Evolutionary conservation across 2,797 vertebrate genomes (phyloP).

Genomic region (Myoxocephalus aenaeus): DNA sequence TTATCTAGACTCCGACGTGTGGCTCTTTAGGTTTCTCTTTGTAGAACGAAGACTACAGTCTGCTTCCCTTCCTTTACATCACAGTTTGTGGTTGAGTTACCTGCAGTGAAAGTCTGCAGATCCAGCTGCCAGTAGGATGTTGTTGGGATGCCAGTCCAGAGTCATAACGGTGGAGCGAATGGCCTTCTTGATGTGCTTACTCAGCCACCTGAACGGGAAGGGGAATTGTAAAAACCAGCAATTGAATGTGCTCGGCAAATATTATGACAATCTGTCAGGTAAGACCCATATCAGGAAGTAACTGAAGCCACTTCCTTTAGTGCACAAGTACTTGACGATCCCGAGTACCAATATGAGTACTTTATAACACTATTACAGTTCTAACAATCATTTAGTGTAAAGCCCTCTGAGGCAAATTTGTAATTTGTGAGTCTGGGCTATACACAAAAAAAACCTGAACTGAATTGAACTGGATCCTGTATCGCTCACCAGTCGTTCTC

Average conservation of each 20-base stretch:
- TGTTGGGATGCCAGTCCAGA: conserved; percentile 89
- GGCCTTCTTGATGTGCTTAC: conserved; percentile 86
- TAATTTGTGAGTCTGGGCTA: too few relatives aligned
- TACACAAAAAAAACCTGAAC: too few relatives aligned
- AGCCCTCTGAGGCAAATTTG: too few relatives aligned
- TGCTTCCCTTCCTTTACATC: not conserved
- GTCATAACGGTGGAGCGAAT: conserved; percentile 84
- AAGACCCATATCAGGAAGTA: not conserved
- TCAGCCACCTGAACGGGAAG: conserved; percentile 85
- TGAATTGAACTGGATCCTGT: not conserved
- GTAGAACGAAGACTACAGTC: not conserved
- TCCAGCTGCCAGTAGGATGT: conserved; percentile 85
- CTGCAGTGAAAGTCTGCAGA: conserved; percentile 86
- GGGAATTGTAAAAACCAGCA: not conserved
- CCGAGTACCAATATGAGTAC: too few relatives aligned
- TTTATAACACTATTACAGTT: too few relatives aligned
- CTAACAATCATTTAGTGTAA: too few relatives aligned
- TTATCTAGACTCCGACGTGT: not conserved
- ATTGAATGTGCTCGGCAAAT: not conserved
- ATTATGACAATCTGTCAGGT: not conserved
- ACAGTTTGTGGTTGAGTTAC: conserved; percentile 49
- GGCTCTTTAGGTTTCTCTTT: not conserved
- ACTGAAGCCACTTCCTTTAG: too few relatives aligned
- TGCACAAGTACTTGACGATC: too few relatives aligned
- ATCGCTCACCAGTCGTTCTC: conserved; percentile 85